These are phyloP conservation scores for Lapara coniferarum DNA, from an alignment of 2,888 invertebrate species.

Conservation along the genomic window DNA sequence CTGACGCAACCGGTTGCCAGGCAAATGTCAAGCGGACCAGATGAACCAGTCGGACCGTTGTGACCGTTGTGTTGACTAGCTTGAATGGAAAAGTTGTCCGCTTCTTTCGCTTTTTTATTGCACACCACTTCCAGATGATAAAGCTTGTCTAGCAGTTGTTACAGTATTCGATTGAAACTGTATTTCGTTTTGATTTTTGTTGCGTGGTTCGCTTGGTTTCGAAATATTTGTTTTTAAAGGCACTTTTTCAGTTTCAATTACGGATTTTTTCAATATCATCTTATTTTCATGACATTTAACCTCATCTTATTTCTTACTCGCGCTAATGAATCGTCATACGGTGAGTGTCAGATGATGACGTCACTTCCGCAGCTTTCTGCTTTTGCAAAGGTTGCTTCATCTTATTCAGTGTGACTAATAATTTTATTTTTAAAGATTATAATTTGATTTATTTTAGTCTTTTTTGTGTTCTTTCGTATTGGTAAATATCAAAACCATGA, in stretches of 20 bases:
- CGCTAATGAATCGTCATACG: no score
- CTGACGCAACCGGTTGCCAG: constrained; percentile 35
- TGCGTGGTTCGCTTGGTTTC: not conserved
- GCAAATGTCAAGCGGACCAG: constrained; percentile 32
- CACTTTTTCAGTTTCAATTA: no score
- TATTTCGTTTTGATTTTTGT: not conserved
- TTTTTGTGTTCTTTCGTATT: not conserved
- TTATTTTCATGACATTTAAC: no score
- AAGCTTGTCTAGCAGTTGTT: no score
- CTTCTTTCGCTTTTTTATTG: constrained; percentile 9
- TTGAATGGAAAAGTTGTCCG: constrained; percentile 23
- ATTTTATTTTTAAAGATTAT: no score
- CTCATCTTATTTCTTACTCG: no score
- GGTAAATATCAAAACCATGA: constrained; percentile 1
- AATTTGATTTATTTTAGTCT: not conserved
- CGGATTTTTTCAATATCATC: no score
- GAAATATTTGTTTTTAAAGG: no score
- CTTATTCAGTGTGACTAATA: no score
- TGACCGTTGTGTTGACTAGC: constrained; percentile 8
- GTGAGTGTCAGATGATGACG: not conserved
- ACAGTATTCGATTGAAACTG: no score
- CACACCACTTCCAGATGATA: constrained; percentile 2
- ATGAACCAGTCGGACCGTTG: constrained; percentile 17
- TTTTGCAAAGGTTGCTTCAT: not conserved
- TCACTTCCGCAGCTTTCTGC: not conserved